These are phyloP conservation scores for Thumatha senex DNA, from an alignment of 2,888 invertebrate genomes.

Conservation along the genomic window DNA sequence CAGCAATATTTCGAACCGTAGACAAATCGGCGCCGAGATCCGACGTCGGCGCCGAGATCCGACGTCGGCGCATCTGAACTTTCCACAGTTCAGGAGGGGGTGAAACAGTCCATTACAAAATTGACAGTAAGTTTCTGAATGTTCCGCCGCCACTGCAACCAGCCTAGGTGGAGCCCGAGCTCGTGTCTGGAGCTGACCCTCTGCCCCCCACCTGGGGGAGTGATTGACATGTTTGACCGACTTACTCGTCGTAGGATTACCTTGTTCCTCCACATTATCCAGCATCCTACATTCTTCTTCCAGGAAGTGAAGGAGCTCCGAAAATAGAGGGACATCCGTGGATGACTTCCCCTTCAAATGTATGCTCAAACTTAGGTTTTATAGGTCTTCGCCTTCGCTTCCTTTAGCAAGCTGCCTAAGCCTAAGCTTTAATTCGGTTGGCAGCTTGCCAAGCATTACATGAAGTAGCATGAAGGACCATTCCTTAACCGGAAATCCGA, in stretches of 20 bases:
- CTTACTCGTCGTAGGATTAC: neutral
- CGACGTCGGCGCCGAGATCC: no score
- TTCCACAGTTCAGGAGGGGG: neutral
- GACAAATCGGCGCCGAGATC: neutral
- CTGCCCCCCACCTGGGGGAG: neutral
- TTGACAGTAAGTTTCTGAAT: neutral
- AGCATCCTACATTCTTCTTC: neutral
- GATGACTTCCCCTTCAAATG: neutral
- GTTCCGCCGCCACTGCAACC: neutral
- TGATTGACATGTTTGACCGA: neutral
- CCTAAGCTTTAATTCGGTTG: neutral
- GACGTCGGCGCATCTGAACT: neutral
- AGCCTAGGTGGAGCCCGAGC: neutral
- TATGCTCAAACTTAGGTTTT: no score
- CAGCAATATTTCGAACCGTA: neutral
- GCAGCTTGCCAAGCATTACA: neutral
- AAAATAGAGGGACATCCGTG: neutral
- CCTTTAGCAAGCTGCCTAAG: no score
- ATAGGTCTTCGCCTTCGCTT: no score
- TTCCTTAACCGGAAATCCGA: neutral
- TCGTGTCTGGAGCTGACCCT: neutral
- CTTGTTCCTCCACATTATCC: neutral
- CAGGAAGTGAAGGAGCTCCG: neutral
- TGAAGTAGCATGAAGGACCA: conserved; percentile 1
- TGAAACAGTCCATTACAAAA: neutral